Base-by-base conservation (phyloP, 2,113 vertebrate species). In the Cyanoramphus novaezelandiae region DNA sequence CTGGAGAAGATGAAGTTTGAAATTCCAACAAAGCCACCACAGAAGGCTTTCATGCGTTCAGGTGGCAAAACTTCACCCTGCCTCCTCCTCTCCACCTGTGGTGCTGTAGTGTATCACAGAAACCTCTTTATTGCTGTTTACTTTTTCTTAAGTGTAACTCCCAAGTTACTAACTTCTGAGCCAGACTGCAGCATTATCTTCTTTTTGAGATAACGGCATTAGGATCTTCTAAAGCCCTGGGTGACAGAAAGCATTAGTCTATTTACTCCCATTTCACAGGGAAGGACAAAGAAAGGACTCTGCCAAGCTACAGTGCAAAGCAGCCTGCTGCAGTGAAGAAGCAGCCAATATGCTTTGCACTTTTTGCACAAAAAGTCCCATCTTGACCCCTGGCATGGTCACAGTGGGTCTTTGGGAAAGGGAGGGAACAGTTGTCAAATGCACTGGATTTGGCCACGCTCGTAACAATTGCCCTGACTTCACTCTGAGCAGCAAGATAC, bases 71-170 rank as follows among this genome's bases (percentile, higher is more conserved):
- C 76, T 90, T 89, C 57, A 41, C 60, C 28, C 17, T 8, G 41
- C 55, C 65, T 81, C 57, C 94, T 62, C 70, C 59, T 37, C 69
- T 77, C 72, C 24, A 15, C 75, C 90, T 82, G 20, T 19, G 27
- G 64, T 52, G 65, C 75, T 83, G 82, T 13, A 41, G 55, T 3
- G 1, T 47, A n/a, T 28, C 49, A 47, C 93, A 77, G 62, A 70
- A 94, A 19, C 33, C 19, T 95, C 90, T 89, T 95, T 70, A 87
- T 27, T 78, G 91, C 71, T 37, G 18, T 71, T 92, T 64, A 57
- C 11, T 57, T 81, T 82, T 91, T 85, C 86, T 27, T 93, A 93
- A 94, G 65, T 33, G 43, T 74, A 97, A 93, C 57, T 96, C 72
- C 41, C n/a, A 89, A 72, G 37, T n/a, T 49, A 37, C 80, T 52